phyloP scores from a whole-genome alignment of 2,113 vertebrate species.

The Silurus meridionalis region DNA sequence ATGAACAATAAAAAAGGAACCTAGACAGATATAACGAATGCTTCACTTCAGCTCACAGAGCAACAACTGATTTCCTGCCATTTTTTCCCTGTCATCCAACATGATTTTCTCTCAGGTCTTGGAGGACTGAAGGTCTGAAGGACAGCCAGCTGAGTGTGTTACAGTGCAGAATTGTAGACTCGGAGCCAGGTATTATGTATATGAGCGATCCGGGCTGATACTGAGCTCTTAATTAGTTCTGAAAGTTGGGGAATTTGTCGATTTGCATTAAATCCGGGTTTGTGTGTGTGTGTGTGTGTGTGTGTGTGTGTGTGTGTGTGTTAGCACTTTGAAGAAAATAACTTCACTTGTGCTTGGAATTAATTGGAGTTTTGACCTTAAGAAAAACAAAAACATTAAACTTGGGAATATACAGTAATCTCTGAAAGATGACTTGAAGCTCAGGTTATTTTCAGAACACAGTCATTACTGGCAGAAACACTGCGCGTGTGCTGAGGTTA shows the following conservation, averaged over 20 bases:
- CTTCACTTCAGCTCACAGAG: neutral
- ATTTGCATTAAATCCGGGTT: neutral
- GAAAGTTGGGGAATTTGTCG: neutral
- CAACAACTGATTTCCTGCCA: neutral
- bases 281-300: neutral
- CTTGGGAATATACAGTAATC: neutral
- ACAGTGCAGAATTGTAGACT: neutral
- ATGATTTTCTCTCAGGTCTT: neutral
- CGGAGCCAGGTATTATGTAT: neutral
- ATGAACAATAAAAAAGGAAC: neutral
- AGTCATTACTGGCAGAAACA: neutral
- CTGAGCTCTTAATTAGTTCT: neutral
- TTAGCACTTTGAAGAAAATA: neutral
- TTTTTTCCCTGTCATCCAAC: neutral
- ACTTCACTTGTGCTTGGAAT: neutral
- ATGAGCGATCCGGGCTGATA: neutral
- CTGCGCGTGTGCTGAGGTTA: neutral
- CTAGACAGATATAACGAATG: neutral
- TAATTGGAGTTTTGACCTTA: conserved; percentile 7
- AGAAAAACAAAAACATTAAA: neutral
- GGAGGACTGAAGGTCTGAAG: neutral
- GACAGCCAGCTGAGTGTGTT: neutral
- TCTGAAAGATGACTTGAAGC: neutral
- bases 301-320: neutral
- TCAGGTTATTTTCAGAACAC: neutral